Evolutionary conservation across 2,888 invertebrate species (phyloP).

Genomic region (Camptogramma bilineatum): DNA sequence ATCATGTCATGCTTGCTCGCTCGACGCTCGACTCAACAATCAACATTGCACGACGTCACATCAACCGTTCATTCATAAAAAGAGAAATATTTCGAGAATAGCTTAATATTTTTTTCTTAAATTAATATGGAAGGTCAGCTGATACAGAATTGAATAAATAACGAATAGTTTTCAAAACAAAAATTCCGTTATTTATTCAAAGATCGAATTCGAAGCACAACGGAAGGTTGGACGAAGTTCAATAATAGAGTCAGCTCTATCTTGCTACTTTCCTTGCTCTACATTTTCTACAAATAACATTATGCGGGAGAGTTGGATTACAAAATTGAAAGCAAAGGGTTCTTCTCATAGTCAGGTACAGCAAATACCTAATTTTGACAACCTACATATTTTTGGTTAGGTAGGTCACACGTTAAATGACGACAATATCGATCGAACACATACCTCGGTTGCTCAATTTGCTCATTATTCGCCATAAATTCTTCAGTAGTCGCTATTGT

Average conservation of each 20-base stretch:
- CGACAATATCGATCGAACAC: conserved; percentile 80
- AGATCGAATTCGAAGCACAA: conserved; percentile 82
- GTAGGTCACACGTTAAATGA: conserved; percentile 57
- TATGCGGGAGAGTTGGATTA: background rate
- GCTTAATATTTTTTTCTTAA: background rate
- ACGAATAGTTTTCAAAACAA: conserved; percentile 65
- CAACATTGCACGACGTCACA: background rate
- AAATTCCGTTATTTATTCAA: conserved; percentile 82
- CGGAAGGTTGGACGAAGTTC: conserved; percentile 48
- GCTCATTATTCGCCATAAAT: conserved; percentile 72
- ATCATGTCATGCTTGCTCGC: conserved; percentile 9
- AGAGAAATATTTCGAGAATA: background rate
- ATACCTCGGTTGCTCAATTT: conserved; percentile 75
- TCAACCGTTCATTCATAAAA: background rate
- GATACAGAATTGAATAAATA: conserved; percentile 22
- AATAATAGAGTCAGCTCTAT: background rate
- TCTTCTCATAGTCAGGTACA: too few species aligned
- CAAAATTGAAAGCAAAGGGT: background rate
- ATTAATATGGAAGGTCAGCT: background rate
- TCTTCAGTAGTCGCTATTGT: conserved; percentile 41
- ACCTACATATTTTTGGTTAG: conserved; percentile 58
- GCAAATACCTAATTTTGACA: conserved; percentile 6
- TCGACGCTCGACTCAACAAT: background rate
- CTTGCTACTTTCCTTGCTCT: conserved; percentile 5
- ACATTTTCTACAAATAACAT: conserved; percentile 16